Percentiles rank a stretch among this genome's conserved stretches.
Evolutionary conservation across 2,888 invertebrate species (phyloP).

Genomic region (Nebria salina): DNA sequence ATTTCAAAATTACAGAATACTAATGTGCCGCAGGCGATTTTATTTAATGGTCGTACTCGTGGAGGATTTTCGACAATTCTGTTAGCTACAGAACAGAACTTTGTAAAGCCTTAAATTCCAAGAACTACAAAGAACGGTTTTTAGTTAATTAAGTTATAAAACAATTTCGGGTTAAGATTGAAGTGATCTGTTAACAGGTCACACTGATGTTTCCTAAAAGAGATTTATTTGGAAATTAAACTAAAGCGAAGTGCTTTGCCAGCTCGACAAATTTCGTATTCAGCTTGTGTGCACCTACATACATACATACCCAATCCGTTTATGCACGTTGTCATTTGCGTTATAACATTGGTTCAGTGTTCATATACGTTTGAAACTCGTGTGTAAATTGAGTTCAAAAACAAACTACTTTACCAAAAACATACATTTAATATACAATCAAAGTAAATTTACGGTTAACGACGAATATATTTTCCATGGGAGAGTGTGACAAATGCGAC

Average conservation of each 20-base stretch:
- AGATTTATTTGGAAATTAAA: neutral
- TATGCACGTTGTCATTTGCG: neutral
- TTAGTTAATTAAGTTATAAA: neutral
- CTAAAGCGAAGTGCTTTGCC: neutral
- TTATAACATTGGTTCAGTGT: neutral
- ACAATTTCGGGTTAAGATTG: neutral
- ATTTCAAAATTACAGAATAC: no score
- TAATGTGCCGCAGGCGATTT: no score
- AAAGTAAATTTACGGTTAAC: neutral
- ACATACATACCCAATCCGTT: neutral
- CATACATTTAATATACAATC: neutral
- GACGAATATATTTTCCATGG: neutral
- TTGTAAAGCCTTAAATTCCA: no score
- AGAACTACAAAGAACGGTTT: no score
- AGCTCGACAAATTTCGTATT: neutral
- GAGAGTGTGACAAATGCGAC: neutral
- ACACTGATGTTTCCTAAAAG: neutral
- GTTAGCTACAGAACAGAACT: no score
- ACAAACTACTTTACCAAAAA: neutral
- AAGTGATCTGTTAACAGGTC: neutral
- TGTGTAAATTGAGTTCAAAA: neutral
- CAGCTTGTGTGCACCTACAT: neutral
- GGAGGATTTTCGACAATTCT: no score
- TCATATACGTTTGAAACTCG: neutral
- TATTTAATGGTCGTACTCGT: no score